Evolutionary conservation across 2,113 vertebrate genomes (phyloP).

Genomic region (Gnathochromis pfefferi): DNA sequence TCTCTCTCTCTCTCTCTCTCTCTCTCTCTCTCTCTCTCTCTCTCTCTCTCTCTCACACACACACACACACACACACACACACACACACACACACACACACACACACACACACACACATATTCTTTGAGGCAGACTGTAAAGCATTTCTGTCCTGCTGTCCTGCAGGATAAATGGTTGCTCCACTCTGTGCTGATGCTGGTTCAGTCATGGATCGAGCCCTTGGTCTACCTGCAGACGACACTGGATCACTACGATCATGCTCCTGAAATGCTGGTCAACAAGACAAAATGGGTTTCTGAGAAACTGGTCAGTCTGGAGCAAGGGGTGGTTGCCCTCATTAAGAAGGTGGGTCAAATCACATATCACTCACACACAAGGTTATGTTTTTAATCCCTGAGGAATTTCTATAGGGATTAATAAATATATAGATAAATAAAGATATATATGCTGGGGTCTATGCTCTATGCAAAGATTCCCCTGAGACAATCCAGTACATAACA

Average conservation of each 20-base stretch:
- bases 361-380: not conserved
- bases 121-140: not conserved
- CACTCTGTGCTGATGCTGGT: conserved; percentile 68
- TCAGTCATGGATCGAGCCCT: conserved; percentile 69
- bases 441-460: not conserved
- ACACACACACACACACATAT: no score
- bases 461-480: not conserved
- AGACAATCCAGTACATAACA: not conserved
- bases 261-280: conserved; percentile 64
- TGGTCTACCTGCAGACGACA: conserved; percentile 66
- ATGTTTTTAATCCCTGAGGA: not conserved
- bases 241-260: conserved; percentile 56
- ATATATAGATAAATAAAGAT: not conserved
- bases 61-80: no score
- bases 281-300: conserved; percentile 72
- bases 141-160: not conserved
- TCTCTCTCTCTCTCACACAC: no score
- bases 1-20: no score
- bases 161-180: conserved; percentile 70
- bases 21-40: no score
- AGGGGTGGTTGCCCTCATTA: conserved; percentile 68
- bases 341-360: conserved; percentile 50
- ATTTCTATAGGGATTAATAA: not conserved
- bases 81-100: no score
- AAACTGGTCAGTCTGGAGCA: conserved; percentile 72